These are phyloP conservation scores for Psittacula derbiana DNA, from an alignment of 2,797 vertebrate species.

Conservation along the genomic window DNA sequence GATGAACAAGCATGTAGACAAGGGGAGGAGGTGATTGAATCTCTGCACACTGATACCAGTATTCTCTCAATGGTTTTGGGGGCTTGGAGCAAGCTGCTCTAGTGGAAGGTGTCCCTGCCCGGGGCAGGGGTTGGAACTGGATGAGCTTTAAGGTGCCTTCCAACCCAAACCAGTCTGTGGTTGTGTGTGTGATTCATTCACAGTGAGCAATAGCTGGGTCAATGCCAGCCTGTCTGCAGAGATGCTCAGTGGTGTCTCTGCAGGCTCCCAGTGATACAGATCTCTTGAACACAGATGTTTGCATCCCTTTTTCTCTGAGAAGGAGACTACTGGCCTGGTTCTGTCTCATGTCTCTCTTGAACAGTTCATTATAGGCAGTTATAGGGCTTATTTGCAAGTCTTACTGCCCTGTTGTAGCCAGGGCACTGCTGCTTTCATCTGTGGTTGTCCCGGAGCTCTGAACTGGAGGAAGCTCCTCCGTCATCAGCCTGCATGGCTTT, in stretches of 20 bases:
- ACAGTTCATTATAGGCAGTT: background rate
- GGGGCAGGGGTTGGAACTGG: background rate
- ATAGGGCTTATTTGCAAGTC: background rate
- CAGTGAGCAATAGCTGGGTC: background rate
- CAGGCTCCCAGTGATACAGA: background rate
- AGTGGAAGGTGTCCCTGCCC: background rate
- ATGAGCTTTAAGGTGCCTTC: background rate
- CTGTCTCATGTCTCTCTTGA: background rate
- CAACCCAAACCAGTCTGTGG: background rate
- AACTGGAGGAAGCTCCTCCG: fast-evolving
- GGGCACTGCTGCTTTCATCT: background rate
- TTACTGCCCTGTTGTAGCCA: background rate
- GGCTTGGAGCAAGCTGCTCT: background rate
- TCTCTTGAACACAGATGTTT: background rate
- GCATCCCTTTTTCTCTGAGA: background rate
- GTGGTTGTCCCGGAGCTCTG: background rate
- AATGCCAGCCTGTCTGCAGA: background rate
- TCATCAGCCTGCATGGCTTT: fast-evolving
- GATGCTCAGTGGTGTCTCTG: background rate
- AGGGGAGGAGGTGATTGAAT: background rate
- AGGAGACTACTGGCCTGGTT: background rate
- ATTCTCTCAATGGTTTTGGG: background rate
- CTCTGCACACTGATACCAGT: background rate
- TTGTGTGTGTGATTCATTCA: background rate
- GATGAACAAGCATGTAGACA: fast-evolving